These are phyloP conservation scores for Kradibia gibbosae DNA, from an alignment of 1,140 invertebrate species.

Conservation along the genomic window DNA sequence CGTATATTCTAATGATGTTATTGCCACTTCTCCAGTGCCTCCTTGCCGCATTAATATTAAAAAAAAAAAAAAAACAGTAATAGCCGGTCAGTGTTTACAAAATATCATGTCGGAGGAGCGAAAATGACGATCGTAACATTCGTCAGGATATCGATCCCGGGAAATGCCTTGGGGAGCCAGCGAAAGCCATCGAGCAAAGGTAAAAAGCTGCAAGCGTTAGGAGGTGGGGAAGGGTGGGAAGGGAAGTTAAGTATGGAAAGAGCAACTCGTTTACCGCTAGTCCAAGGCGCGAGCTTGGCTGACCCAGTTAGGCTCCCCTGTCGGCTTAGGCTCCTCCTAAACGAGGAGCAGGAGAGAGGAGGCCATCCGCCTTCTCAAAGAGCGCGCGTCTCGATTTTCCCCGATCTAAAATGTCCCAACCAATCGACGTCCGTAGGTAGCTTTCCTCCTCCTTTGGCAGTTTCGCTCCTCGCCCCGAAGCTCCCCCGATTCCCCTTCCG, in stretches of 20 bases:
- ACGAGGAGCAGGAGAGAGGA: slow-evolving; percentile 55
- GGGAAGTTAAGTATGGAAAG: slow-evolving; percentile 36
- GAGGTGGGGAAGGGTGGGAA: neutral
- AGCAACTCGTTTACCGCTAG: slow-evolving; percentile 63
- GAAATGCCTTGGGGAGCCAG: neutral
- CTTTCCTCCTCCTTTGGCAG: slow-evolving; percentile 6
- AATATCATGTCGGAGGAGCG: neutral
- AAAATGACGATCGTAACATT: neutral
- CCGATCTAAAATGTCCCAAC: slow-evolving; percentile 70
- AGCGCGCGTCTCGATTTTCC: slow-evolving; percentile 57
- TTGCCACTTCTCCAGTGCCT: too few relatives aligned
- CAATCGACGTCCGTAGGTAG: slow-evolving; percentile 55
- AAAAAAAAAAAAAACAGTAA: too few relatives aligned
- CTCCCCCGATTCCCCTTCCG: neutral
- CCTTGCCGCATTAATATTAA: too few relatives aligned
- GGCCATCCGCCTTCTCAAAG: slow-evolving; percentile 58
- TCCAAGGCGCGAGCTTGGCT: slow-evolving; percentile 68
- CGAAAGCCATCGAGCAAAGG: neutral
- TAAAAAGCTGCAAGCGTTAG: neutral
- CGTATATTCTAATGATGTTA: too few relatives aligned
- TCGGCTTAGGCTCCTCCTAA: slow-evolving; percentile 67
- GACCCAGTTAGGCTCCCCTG: slow-evolving; percentile 66
- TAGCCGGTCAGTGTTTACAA: too few relatives aligned
- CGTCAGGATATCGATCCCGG: neutral
- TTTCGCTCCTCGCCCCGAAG: neutral